phyloP scores from a whole-genome alignment of 2,113 vertebrate genomes.

The Dicentrarchus labrax region DNA sequence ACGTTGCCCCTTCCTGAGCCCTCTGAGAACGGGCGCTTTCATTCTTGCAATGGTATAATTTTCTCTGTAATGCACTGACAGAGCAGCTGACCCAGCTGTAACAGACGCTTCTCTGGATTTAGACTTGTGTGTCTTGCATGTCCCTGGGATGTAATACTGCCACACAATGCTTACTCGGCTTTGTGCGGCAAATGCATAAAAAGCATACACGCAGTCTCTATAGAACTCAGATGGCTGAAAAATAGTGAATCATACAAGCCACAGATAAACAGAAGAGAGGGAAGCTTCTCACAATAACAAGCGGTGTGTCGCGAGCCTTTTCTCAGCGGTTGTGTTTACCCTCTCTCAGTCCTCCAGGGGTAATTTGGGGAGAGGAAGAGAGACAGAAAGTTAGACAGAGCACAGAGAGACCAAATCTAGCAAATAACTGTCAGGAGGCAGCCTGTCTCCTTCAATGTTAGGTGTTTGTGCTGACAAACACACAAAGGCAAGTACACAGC shows the following conservation, averaged over 20 bases:
- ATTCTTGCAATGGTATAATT: conserved; percentile 42
- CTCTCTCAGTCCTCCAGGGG: conserved; percentile 67
- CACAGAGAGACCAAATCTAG: conserved; percentile 79
- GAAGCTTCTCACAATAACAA: conserved; percentile 70
- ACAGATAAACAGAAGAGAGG: conserved; percentile 61
- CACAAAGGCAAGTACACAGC: conserved; percentile 61
- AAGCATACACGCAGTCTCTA: conserved; percentile 21
- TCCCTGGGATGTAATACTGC: conserved; percentile 27
- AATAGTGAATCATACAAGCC: conserved; percentile 62
- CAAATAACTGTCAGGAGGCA: conserved; percentile 84
- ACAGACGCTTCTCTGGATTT: conserved; percentile 42
- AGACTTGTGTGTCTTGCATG: conserved; percentile 17
- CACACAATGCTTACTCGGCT: conserved; percentile 27
- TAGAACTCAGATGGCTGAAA: conserved; percentile 67
- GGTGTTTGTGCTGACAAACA: conserved; percentile 81
- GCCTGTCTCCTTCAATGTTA: conserved; percentile 82
- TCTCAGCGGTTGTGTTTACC: conserved; percentile 69
- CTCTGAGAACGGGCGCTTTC: conserved; percentile 26
- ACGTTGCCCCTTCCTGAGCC: conserved; percentile 16
- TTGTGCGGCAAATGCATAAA: conserved; percentile 34
- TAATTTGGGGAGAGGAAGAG: conserved; percentile 74
- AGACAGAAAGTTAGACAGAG: conserved; percentile 78
- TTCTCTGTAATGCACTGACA: conserved; percentile 43
- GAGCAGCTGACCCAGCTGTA: conserved; percentile 56
- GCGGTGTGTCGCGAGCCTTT: conserved; percentile 61